Conservation (phyloP, 2,113 vertebrate species). For the Carassius gibelio region DNA sequence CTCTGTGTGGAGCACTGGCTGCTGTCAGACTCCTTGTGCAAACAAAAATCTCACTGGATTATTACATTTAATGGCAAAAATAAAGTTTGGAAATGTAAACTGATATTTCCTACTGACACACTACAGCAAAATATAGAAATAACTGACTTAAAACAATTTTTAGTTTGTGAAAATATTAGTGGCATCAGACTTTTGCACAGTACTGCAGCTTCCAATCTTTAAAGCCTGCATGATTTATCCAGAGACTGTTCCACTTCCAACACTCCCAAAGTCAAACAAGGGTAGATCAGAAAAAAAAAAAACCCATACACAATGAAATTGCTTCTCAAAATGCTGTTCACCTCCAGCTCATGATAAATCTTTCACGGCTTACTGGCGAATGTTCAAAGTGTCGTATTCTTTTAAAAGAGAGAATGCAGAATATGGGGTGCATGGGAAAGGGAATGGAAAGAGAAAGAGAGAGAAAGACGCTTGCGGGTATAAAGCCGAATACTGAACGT, state of each 20-base stretch:
- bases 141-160: too few relatives aligned
- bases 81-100: too few relatives aligned
- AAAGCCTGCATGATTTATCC: conserved; percentile 17
- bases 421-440: background rate
- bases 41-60: too few relatives aligned
- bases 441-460: background rate
- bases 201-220: background rate
- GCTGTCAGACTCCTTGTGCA: too few relatives aligned
- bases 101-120: too few relatives aligned
- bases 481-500: background rate
- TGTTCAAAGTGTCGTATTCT: background rate
- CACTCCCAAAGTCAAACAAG: conserved; percentile 47
- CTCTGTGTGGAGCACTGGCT: too few relatives aligned
- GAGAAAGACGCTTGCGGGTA: background rate
- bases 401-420: background rate
- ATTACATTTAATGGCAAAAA: too few relatives aligned
- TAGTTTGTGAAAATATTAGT: too few relatives aligned
- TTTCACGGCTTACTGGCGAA: conserved; percentile 15
- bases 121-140: too few relatives aligned
- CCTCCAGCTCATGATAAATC: conserved; percentile 36
- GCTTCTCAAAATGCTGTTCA: conserved; percentile 42
- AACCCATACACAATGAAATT: conserved; percentile 37
- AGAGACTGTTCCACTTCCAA: conserved; percentile 11
- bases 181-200: too few relatives aligned
- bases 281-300: background rate